Evolutionary conservation across 2,888 invertebrate species (phyloP), one percentile per base, ranked within the genome.

Genomic region (Chrysodeixis includens): DNA sequence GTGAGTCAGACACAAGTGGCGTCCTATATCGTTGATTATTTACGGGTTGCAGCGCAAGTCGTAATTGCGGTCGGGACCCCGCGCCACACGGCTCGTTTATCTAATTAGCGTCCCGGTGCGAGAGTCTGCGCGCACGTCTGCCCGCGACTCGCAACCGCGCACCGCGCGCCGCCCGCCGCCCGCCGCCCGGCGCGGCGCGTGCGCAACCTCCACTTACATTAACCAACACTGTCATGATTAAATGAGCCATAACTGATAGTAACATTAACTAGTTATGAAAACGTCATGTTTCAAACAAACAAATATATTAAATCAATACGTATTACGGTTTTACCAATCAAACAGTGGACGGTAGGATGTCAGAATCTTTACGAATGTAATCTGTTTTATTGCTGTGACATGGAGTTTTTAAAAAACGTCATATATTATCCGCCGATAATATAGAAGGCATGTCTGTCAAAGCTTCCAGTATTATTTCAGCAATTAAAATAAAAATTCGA

Each of bases 31-130:
- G 89, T 85, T 89, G 88, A 92, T 93, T 92, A 92, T 93, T 93
- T 93, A 93, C 91, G 90, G 90, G 87, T 86, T 86, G 89, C 87
- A 88, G 87, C 87, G 85, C 89, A 86, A 82, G 82, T 84, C 83
- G 90, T 93, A 94, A 94, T 94, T 94, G 94, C 92, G 93, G 94
- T 93, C 93, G 88, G 88, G 94, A 94, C 94, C 94, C 86, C 92
- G 89, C 88, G 89, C 88, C 92, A 91, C 89, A 89, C 90, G 88
- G 90, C 92, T 93, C 94, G 92, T 94, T 94, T 92, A 94, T 94
- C 92, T 94, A 94, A 94, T 94, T 94, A 94, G 90, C 83, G 86
- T 85, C 88, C 86, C 85, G 86, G 85, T 82, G 83, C 83, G 83
- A 76, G 88, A 86, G 85, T 81, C 82, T 81, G 83, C 83, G 85